Evolutionary conservation across 2,797 vertebrate species (phyloP), one percentile per base, ranked within the genome.

Genomic region (Coregonus suidteri): DNA sequence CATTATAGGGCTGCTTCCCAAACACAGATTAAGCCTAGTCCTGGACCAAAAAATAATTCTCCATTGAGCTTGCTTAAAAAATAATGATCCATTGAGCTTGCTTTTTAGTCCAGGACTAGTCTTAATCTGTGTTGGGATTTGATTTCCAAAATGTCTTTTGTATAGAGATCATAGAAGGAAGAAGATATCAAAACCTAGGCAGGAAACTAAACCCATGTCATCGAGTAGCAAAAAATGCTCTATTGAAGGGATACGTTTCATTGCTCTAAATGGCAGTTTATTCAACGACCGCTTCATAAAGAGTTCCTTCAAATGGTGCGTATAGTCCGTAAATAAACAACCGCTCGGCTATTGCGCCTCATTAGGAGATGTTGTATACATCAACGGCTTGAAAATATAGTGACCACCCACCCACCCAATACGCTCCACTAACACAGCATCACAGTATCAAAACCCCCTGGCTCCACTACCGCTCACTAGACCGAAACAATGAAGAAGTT

Each of bases 301-400:
- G 15, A 35, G 25, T 7, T 35, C 14, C 18, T 20, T 73, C 52
- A 18, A 73, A 34, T 56, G 71, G 7, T 73, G 52, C 30, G 4
- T 73, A 9, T 47, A 11, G 9, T 34, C 53, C 18, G 16, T 31
- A 18, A 73, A 73, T 73, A 73, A 73, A 73, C 71, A 15, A 1
- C 16, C 20, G 15, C 71, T 53, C 25, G 13, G 25, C 51, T 30
- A 30, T 30, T 18, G 51, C 9, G 71, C 20, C 71, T 72, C 51
- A 72, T 72, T 72, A 56, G 15, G 20, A 34, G 52, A 73, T 54
- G 30, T 73, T n/a, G 68, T 70, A 20, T 70, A 70, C 11, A 25
- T 20, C 37, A 13, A n/a, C 41, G 37, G 68, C 15, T 70, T 37
- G 68, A 41, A 56, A 34, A 73, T 34, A 34, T 16, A 56, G 15